Conservation (phyloP, 1,140 invertebrate species). For the Dendroctonus valens region DNA sequence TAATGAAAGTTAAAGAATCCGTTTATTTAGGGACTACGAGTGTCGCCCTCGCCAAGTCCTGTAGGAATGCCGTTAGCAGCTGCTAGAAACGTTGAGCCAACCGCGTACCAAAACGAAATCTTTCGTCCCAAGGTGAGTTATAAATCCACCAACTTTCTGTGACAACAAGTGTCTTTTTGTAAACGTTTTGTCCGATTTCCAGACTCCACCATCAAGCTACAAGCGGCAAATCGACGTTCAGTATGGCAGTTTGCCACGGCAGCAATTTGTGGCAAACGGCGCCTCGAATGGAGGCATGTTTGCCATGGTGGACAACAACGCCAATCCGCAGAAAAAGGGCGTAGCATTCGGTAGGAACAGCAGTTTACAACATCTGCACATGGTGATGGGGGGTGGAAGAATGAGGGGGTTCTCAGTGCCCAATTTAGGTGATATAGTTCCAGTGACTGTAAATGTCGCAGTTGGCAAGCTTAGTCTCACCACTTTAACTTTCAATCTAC, state of each 20-base stretch:
- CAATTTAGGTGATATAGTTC: slow-evolving; percentile 74
- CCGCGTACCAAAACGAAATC: slow-evolving; percentile 37
- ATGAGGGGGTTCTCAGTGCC: slow-evolving; percentile 84
- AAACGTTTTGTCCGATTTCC: slow-evolving; percentile 41
- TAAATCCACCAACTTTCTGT: not conserved
- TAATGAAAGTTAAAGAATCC: too few species aligned
- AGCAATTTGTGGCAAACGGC: slow-evolving; percentile 54
- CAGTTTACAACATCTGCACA: slow-evolving; percentile 43
- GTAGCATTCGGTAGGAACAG: slow-evolving; percentile 60
- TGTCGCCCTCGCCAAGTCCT: slow-evolving; percentile 53
- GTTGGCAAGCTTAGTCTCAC: too few species aligned
- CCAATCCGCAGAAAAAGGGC: slow-evolving; percentile 59
- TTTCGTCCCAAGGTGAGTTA: slow-evolving; percentile 47
- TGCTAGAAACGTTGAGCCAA: slow-evolving; percentile 29
- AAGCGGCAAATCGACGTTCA: slow-evolving; percentile 68
- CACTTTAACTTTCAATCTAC: too few species aligned
- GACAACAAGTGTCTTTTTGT: slow-evolving; percentile 21
- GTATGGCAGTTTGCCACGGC: slow-evolving; percentile 78
- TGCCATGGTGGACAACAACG: slow-evolving; percentile 50
- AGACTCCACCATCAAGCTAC: slow-evolving; percentile 70
- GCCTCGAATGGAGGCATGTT: slow-evolving; percentile 38
- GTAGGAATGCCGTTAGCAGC: slow-evolving; percentile 37
- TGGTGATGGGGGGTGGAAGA: slow-evolving; percentile 59
- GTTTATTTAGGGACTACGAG: slow-evolving; percentile 39
- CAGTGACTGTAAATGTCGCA: slow-evolving; percentile 17